Conservation (phyloP, 2,113 vertebrate genomes). For the Lutjanus erythropterus region DNA sequence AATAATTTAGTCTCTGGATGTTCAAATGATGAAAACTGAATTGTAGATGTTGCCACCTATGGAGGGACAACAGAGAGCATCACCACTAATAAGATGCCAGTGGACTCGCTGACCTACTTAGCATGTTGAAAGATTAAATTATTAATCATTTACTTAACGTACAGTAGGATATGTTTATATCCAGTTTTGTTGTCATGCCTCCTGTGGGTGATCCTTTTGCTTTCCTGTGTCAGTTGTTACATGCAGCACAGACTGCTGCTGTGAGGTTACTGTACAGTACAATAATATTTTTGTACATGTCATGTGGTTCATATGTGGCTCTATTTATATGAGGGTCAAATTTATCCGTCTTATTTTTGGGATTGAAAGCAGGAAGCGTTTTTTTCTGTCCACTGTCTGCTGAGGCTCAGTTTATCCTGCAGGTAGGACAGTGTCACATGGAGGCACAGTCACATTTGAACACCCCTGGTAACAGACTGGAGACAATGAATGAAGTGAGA, state of each 20-base stretch:
- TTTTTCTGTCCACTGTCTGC: neutral
- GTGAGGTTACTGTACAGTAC: neutral
- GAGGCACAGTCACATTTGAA: neutral
- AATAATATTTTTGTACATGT: neutral
- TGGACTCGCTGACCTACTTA: constrained; percentile 32
- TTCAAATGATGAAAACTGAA: neutral
- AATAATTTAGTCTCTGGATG: neutral
- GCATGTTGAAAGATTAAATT: constrained; percentile 1
- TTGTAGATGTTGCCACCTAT: neutral
- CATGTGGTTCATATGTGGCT: neutral
- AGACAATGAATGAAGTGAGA: constrained; percentile 38
- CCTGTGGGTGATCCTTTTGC: neutral
- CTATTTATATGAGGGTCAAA: neutral
- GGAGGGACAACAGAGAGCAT: neutral
- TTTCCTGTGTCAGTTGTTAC: neutral
- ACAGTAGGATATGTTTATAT: neutral
- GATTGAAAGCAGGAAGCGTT: neutral
- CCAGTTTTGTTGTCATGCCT: neutral
- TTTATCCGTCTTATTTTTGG: neutral
- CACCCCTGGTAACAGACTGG: neutral
- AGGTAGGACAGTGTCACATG: neutral
- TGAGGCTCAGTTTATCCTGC: neutral
- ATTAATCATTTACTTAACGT: neutral
- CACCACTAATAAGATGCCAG: too few species aligned
- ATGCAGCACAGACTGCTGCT: neutral